Evolutionary conservation across 2,888 invertebrate genomes (phyloP).

Genomic region (Dichetophora obliterata): DNA sequence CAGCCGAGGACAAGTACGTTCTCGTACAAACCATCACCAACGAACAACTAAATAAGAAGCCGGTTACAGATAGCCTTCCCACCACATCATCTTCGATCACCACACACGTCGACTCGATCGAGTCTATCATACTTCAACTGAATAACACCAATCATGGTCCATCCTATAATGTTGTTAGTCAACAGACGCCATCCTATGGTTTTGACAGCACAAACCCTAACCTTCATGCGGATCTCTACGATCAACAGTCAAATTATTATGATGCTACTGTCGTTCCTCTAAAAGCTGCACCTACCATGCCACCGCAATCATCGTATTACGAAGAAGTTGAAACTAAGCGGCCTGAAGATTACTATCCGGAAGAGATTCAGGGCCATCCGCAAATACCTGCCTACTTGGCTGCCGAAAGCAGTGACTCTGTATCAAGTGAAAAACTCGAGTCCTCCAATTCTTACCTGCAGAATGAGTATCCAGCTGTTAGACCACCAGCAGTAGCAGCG

Average conservation of each 20-base stretch:
- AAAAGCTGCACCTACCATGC: constrained; percentile 10
- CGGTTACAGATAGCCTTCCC: constrained; percentile 43
- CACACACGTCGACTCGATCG: constrained; percentile 72
- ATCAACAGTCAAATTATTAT: constrained; percentile 44
- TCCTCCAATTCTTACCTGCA: constrained; percentile 13
- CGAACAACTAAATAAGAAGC: constrained; percentile 52
- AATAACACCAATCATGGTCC: constrained; percentile 71
- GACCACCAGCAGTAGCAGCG: constrained; percentile 35
- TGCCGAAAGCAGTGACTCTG: not conserved
- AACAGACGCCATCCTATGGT: constrained; percentile 54
- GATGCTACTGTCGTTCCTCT: constrained; percentile 54
- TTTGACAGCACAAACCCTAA: constrained; percentile 40
- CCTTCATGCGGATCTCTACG: constrained; percentile 41
- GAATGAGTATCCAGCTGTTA: constrained; percentile 38
- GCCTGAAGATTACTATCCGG: constrained; percentile 44
- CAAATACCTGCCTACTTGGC: constrained; percentile 43
- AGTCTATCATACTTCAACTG: constrained; percentile 77
- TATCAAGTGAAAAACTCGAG: not conserved
- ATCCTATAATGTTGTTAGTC: constrained; percentile 62
- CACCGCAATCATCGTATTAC: constrained; percentile 47
- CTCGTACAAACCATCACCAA: constrained; percentile 58
- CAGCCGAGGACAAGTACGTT: constrained; percentile 70
- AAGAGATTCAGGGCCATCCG: constrained; percentile 33
- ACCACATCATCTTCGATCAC: constrained; percentile 65
- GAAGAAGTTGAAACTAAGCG: constrained; percentile 51